Percentiles rank a stretch among this genome's conserved stretches.
Evolutionary conservation across 1,140 invertebrate species (phyloP).

Genomic region (Leptestheria dahalacensis): DNA sequence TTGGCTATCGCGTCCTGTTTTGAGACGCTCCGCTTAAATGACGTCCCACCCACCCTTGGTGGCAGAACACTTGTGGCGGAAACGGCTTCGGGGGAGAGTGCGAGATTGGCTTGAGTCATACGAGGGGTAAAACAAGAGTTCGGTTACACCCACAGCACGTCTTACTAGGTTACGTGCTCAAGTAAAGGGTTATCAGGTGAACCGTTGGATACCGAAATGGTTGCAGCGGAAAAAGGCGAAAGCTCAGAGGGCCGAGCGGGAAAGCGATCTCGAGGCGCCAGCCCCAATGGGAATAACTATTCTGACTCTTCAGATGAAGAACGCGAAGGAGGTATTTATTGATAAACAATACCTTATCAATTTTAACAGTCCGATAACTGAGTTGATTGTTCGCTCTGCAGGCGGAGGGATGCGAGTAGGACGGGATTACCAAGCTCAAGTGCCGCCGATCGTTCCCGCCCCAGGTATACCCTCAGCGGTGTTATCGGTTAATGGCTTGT

Average conservation of each 20-base stretch:
- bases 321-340: slow-evolving; percentile 5
- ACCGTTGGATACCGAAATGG: neutral
- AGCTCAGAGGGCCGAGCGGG: slow-evolving; percentile 24
- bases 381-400: slow-evolving; percentile 20
- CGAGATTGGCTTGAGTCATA: neutral
- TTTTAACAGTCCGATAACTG: neutral
- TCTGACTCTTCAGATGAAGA: neutral
- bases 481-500: slow-evolving; percentile 10
- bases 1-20: neutral
- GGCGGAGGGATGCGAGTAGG: slow-evolving; percentile 87
- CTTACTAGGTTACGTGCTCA: neutral
- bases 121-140: neutral
- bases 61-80: neutral
- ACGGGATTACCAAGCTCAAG: slow-evolving; percentile 78
- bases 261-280: slow-evolving; percentile 70
- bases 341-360: neutral
- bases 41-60: neutral
- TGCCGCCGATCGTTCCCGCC: slow-evolving; percentile 53
- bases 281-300: slow-evolving; percentile 48
- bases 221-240: neutral
- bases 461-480: slow-evolving; percentile 32
- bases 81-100: too few species aligned
- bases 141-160: neutral
- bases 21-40: neutral
- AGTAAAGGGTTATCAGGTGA: neutral